These are phyloP conservation scores for Yponomeuta evonymella DNA, from an alignment of 2,888 invertebrate species.

Conservation along the genomic window DNA sequence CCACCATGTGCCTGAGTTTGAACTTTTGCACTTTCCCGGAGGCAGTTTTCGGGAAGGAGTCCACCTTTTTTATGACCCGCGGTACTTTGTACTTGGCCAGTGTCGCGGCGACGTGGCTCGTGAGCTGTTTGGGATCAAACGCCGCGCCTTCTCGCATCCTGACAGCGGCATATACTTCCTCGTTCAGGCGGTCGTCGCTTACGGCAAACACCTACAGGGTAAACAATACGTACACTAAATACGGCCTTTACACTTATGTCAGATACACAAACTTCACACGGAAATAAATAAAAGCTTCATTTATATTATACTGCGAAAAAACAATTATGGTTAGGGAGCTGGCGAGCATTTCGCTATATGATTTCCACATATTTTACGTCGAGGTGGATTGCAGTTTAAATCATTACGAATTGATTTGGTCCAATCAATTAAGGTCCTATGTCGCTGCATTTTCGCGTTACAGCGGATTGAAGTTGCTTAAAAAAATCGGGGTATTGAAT, in stretches of 20 bases:
- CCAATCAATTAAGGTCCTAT: too few species aligned
- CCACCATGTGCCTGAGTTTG: slow-evolving; percentile 49
- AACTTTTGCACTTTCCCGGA: slow-evolving; percentile 85
- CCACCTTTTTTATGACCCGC: slow-evolving; percentile 75
- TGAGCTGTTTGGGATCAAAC: slow-evolving; percentile 70
- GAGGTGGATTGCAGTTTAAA: too few species aligned
- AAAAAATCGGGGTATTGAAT: too few species aligned
- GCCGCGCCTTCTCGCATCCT: slow-evolving; percentile 60
- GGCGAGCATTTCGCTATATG: too few species aligned
- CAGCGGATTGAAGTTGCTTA: too few species aligned
- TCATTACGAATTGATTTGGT: too few species aligned
- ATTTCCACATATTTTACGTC: too few species aligned
- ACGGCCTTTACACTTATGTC: neutral
- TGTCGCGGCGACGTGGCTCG: slow-evolving; percentile 70
- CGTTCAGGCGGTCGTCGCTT: slow-evolving; percentile 79
- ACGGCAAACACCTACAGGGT: slow-evolving; percentile 75
- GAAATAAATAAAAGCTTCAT: too few species aligned
- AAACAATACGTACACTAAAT: neutral
- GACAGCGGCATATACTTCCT: slow-evolving; percentile 79
- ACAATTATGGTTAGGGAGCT: too few species aligned
- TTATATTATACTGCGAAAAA: too few species aligned
- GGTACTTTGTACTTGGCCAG: slow-evolving; percentile 85
- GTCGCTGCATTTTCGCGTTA: too few species aligned
- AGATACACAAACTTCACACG: too few species aligned
- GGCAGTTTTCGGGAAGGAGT: slow-evolving; percentile 81